phyloP scores from a whole-genome alignment of 2,888 invertebrate genomes.

The Mimumesa dahlbomi region DNA sequence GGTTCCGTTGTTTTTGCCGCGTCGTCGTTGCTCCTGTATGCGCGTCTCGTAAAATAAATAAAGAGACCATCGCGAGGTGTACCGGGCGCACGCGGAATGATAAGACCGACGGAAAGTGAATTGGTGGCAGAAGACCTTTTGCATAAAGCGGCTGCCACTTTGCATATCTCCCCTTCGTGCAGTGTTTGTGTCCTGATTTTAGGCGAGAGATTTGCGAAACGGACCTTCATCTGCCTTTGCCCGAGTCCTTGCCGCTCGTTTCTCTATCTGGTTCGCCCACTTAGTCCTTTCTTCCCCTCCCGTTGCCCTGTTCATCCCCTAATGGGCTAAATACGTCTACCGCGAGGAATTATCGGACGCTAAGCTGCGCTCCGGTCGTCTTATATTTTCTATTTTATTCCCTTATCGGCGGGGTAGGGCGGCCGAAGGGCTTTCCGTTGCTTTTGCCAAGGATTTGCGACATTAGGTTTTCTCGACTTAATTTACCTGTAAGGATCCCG shows the following conservation, averaged over 20 bases:
- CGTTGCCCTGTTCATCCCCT: neutral
- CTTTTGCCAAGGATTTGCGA: too few species aligned
- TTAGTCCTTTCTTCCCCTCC: neutral
- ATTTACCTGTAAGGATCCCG: too few species aligned
- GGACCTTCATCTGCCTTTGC: conserved; percentile 35
- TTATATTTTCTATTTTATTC: neutral
- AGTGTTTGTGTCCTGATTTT: conserved; percentile 58
- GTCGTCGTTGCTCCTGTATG: conserved; percentile 10
- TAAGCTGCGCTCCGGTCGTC: too few species aligned
- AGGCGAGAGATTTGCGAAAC: conserved; percentile 56
- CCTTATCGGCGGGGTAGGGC: neutral
- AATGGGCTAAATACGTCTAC: neutral
- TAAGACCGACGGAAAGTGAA: conserved; percentile 70
- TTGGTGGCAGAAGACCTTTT: conserved; percentile 71
- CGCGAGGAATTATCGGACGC: neutral
- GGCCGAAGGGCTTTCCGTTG: neutral
- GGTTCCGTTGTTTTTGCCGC: neutral
- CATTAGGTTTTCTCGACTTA: too few species aligned
- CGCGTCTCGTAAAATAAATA: conserved; percentile 55
- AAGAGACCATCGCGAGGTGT: conserved; percentile 32
- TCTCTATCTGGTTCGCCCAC: neutral
- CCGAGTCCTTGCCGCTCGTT: neutral
- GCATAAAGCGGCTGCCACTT: conserved; percentile 70
- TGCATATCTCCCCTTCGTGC: conserved; percentile 68
- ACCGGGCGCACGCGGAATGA: conserved; percentile 47